Percentiles rank a stretch among this genome's conserved stretches.
Conservation (phyloP, 2,113 vertebrate genomes). For the Pseudorhombus dupliciocellatus region DNA sequence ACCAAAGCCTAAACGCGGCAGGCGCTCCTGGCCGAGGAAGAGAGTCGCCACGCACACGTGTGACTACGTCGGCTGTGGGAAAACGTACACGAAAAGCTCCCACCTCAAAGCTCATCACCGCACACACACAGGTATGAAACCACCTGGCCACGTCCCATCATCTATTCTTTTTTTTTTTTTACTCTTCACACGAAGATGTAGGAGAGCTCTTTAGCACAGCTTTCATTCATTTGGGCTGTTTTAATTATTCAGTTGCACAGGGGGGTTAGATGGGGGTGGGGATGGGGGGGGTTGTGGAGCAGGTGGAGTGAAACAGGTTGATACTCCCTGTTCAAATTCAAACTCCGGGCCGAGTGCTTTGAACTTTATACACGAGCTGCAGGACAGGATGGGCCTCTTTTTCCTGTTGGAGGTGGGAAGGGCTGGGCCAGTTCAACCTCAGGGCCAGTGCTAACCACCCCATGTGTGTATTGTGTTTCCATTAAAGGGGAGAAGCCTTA, state of each 20-base stretch:
- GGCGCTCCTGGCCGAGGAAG: constrained; percentile 96
- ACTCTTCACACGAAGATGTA: background rate
- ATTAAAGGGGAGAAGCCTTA: constrained; percentile 96
- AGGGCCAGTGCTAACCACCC: constrained; percentile 56
- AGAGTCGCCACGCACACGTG: constrained; percentile 95
- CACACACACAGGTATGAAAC: constrained; percentile 93
- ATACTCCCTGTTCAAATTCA: constrained; percentile 72
- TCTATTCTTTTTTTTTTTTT: background rate
- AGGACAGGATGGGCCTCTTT: constrained; percentile 69
- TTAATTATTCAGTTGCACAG: constrained; percentile 31
- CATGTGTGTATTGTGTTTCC: constrained; percentile 60
- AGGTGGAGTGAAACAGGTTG: constrained; percentile 72
- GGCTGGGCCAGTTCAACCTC: constrained; percentile 44
- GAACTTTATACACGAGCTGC: constrained; percentile 50
- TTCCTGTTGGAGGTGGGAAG: constrained; percentile 39
- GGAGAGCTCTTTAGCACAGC: background rate
- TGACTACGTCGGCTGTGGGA: constrained; percentile 95
- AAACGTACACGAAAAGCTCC: constrained; percentile 99
- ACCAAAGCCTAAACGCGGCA: constrained; percentile 93
- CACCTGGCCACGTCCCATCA: background rate
- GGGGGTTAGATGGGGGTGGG: constrained; percentile 37
- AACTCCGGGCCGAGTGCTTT: constrained; percentile 37
- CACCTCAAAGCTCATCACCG: constrained; percentile 98
- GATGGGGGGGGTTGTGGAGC: constrained; percentile 43
- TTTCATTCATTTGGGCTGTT: background rate